These are phyloP conservation scores for Tinamus major DNA, from an alignment of 2,797 vertebrate genomes.

Conservation along the genomic window DNA sequence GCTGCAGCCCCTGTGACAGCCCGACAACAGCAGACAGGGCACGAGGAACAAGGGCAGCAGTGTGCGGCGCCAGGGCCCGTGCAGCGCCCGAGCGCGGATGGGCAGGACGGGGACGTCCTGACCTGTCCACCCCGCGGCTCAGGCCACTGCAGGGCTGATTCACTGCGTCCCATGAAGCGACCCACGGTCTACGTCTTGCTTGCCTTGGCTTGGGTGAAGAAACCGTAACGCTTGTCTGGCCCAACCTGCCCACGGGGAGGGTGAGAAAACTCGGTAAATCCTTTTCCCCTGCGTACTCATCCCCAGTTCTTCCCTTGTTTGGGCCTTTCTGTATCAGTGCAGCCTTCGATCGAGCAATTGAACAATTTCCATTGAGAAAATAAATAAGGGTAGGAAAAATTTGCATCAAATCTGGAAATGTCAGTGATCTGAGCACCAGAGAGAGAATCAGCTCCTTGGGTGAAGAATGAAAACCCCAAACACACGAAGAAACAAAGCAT, in stretches of 20 bases:
- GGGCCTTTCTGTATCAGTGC: background rate
- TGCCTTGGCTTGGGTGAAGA: constrained; percentile 73
- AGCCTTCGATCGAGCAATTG: background rate
- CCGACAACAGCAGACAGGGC: background rate
- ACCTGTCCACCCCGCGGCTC: constrained; percentile 36
- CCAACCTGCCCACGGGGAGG: constrained; percentile 34
- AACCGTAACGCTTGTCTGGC: constrained; percentile 72
- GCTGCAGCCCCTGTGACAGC: background rate
- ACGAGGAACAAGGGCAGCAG: background rate
- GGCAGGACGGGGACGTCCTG: background rate
- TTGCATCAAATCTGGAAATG: background rate
- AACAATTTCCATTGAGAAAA: background rate
- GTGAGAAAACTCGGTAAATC: constrained; percentile 1
- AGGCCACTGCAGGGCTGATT: constrained; percentile 61
- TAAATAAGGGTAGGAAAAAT: background rate
- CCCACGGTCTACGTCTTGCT: constrained; percentile 63
- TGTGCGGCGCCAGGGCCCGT: background rate
- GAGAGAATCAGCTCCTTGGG: background rate
- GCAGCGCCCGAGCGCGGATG: no score
- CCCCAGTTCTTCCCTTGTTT: background rate
- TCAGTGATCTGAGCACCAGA: background rate
- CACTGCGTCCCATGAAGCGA: constrained; percentile 66
- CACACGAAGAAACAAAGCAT: fast-evolving
- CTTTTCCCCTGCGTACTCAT: background rate
- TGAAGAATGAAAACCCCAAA: background rate